phyloP scores from a whole-genome alignment of 2,888 invertebrate species.

The Uloborus plumipes region DNA sequence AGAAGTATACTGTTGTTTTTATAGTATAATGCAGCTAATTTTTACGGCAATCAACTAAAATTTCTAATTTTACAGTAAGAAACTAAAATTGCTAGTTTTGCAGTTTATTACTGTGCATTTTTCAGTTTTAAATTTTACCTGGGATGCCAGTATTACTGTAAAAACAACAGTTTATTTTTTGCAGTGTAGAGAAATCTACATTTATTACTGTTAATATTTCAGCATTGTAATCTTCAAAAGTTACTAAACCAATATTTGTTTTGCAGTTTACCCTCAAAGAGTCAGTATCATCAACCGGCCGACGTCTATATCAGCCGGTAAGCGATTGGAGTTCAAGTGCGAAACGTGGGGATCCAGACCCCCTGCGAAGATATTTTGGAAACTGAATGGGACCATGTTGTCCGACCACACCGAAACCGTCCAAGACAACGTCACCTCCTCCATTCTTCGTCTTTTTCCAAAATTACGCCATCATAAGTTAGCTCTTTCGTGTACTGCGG shows the following conservation, averaged over 20 bases:
- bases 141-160: too few species aligned
- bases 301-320: constrained; percentile 43
- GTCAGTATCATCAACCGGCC: constrained; percentile 24
- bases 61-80: too few species aligned
- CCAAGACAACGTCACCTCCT: constrained; percentile 54
- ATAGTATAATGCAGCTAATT: too few species aligned
- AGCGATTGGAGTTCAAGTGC: constrained; percentile 28
- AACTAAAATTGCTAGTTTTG: too few species aligned
- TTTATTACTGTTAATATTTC: too few species aligned
- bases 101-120: too few species aligned
- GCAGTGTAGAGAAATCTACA: too few species aligned
- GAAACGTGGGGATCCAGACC: constrained; percentile 44
- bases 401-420: constrained; percentile 45
- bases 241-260: not conserved
- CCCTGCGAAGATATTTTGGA: constrained; percentile 47
- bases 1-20: too few species aligned
- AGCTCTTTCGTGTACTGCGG: constrained; percentile 32
- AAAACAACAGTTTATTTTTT: too few species aligned
- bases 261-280: constrained; percentile 43
- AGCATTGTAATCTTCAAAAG: not conserved
- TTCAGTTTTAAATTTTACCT: too few species aligned
- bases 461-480: constrained; percentile 30
- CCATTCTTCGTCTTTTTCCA: constrained; percentile 42
- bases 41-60: too few species aligned
- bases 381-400: constrained; percentile 48